Percentiles rank a stretch among this genome's conserved stretches.
Conservation (phyloP, 2,113 vertebrate genomes). For the Triplophysa siluroides region DNA sequence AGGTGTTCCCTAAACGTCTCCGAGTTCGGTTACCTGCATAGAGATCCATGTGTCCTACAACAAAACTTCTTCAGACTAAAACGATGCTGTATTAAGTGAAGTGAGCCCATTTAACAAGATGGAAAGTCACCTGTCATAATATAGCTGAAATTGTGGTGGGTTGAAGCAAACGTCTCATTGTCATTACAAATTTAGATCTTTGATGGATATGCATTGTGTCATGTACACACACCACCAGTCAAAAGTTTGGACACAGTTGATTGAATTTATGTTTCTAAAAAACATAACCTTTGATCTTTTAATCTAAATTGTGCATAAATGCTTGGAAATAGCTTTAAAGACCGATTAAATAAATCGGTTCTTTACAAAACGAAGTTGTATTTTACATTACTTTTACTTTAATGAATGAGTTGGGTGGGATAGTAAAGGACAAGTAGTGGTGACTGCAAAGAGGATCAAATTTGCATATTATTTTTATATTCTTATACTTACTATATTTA, state of each 20-base stretch:
- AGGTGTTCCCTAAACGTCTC: constrained; percentile 71
- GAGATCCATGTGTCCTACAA: constrained; percentile 22
- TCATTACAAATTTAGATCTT: background rate
- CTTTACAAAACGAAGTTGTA: too few species aligned
- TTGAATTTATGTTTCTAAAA: background rate
- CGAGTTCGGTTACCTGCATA: constrained; percentile 43
- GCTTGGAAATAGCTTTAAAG: too few species aligned
- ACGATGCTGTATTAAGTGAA: background rate
- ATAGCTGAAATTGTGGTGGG: background rate
- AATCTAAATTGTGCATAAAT: background rate
- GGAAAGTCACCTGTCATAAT: too few species aligned
- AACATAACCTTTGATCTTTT: background rate
- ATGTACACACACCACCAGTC: background rate
- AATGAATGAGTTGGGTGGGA: too few species aligned
- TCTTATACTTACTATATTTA: too few species aligned
- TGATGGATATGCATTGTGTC: background rate
- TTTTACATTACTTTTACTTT: too few species aligned
- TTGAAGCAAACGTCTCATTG: background rate
- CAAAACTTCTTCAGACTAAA: constrained; percentile 12
- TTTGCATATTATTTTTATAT: too few species aligned
- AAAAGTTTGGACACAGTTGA: background rate
- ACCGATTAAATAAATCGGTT: too few species aligned
- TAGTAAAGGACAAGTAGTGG: too few species aligned
- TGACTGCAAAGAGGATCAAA: too few species aligned
- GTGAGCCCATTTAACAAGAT: background rate